Percentiles rank a stretch among this genome's conserved stretches.
phyloP scores from a whole-genome alignment of 2,888 invertebrate genomes.

The Sinohyriopsis cumingii region DNA sequence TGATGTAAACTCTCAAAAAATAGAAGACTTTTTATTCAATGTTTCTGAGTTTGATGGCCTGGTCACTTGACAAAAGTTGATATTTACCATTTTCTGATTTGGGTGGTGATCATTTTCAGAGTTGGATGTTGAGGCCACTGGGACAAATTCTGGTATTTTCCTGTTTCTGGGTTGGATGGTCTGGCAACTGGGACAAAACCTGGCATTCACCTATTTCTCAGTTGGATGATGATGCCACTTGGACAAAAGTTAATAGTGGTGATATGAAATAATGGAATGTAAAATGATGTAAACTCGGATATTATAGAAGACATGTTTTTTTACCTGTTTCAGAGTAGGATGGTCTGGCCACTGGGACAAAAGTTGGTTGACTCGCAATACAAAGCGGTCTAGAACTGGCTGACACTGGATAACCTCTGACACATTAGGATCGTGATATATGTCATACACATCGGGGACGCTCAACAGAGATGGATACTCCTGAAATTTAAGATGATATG shows the following conservation, averaged over 20 bases:
- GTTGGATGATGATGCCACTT: no score
- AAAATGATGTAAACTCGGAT: background rate
- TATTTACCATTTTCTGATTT: constrained; percentile 23
- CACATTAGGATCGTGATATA: constrained; percentile 89
- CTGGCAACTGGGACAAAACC: constrained; percentile 87
- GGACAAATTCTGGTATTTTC: constrained; percentile 71
- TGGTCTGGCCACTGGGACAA: constrained; percentile 91
- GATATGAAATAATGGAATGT: background rate
- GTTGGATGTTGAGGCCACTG: no score
- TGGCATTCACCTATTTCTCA: constrained; percentile 59
- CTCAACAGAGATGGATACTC: background rate
- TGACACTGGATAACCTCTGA: constrained; percentile 83
- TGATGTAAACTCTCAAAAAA: no score
- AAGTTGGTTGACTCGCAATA: constrained; percentile 76
- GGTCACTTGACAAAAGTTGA: constrained; percentile 86
- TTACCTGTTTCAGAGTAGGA: constrained; percentile 86
- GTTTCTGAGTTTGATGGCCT: constrained; percentile 88
- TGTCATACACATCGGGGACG: constrained; percentile 73
- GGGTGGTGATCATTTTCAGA: no score
- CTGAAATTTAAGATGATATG: no score
- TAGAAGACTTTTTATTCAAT: constrained; percentile 75
- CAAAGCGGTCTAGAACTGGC: constrained; percentile 81
- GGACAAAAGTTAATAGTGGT: no score
- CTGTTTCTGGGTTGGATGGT: constrained; percentile 88
- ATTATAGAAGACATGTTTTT: constrained; percentile 14